phyloP scores from a whole-genome alignment of 2,113 vertebrate species.

The Melanostigma gelatinosum region DNA sequence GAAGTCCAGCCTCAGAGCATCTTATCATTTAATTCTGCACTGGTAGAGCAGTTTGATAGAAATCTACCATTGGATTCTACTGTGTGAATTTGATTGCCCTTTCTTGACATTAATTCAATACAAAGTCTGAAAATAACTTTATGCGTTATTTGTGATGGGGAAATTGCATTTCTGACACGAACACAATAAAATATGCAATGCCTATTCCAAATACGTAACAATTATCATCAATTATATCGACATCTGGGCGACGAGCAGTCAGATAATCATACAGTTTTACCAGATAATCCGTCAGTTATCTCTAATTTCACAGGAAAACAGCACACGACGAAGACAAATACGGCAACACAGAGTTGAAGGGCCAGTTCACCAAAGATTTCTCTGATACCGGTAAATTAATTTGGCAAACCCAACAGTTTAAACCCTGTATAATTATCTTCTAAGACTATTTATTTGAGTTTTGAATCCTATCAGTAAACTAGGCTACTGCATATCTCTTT shows the following conservation, averaged over 20 bases:
- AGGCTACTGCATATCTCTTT: not conserved
- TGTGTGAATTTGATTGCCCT: slow-evolving; percentile 3
- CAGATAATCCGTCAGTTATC: not conserved
- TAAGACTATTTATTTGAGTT: not conserved
- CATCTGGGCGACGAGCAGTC: not conserved
- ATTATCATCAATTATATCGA: not conserved
- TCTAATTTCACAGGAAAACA: not conserved
- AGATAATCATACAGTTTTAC: not conserved
- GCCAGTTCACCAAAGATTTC: not conserved
- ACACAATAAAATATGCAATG: slow-evolving; percentile 7
- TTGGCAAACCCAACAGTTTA: not conserved
- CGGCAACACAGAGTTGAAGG: no score
- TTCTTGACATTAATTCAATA: slow-evolving; percentile 28
- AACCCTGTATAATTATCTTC: not conserved
- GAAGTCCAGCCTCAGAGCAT: slow-evolving; percentile 47
- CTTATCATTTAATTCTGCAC: slow-evolving; percentile 48
- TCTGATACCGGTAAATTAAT: not conserved
- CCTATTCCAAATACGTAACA: not conserved
- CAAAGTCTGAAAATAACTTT: slow-evolving; percentile 6
- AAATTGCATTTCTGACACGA: slow-evolving; percentile 29
- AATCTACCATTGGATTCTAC: slow-evolving; percentile 6
- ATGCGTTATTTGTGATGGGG: slow-evolving; percentile 12
- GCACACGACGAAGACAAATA: not conserved
- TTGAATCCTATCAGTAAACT: not conserved
- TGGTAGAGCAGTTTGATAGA: slow-evolving; percentile 46